Conservation (phyloP, 1,140 invertebrate species). For the Homalodisca vitripennis region DNA sequence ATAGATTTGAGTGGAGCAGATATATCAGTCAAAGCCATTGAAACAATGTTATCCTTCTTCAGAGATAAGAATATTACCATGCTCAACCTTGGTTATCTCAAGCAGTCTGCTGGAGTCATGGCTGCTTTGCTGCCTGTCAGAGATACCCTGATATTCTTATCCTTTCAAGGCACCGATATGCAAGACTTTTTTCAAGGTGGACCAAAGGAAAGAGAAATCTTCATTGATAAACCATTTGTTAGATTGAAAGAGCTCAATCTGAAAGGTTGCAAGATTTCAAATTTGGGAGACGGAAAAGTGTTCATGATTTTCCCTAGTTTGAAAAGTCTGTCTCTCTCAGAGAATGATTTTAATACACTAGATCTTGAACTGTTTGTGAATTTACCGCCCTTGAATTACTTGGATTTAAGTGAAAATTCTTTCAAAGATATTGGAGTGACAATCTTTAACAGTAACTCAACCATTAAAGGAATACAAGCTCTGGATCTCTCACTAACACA, state of each 20-base stretch:
- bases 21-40: neutral
- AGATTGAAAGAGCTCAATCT: conserved; percentile 3
- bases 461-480: neutral
- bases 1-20: neutral
- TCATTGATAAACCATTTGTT: neutral
- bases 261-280: neutral
- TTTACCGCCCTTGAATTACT: neutral
- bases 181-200: no score
- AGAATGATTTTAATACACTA: neutral
- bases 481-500: no score
- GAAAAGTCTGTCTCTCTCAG: neutral
- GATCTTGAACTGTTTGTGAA: neutral
- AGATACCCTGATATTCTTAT: no score
- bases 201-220: no score
- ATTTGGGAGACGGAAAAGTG: neutral
- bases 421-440: neutral
- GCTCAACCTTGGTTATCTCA: no score
- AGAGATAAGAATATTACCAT: no score
- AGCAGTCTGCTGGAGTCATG: no score
- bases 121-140: no score
- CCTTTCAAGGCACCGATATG: no score
- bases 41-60: neutral
- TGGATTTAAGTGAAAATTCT: neutral
- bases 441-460: neutral
- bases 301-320: conserved; percentile 2